phyloP scores from a whole-genome alignment of 1,140 invertebrate species.

The Neodiprion pinetum region DNA sequence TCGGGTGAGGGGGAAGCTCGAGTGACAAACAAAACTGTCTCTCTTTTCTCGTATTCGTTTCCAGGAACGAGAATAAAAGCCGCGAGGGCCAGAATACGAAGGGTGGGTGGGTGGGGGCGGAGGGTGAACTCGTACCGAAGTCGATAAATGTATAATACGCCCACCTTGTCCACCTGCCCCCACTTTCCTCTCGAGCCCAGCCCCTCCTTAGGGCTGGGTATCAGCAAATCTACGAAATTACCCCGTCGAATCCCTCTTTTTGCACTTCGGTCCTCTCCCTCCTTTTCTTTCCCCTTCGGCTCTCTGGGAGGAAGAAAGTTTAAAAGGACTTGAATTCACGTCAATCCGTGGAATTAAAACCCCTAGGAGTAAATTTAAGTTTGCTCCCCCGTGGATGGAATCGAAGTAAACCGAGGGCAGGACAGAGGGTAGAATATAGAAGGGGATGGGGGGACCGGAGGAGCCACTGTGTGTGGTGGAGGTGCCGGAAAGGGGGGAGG shows the following conservation, averaged over 20 bases:
- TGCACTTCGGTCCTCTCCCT: not conserved
- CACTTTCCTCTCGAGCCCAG: not conserved
- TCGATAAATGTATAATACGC: conserved; percentile 14
- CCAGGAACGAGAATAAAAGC: no score
- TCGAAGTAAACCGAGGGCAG: no score
- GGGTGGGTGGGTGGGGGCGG: not conserved
- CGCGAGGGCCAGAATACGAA: not conserved
- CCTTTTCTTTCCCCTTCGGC: not conserved
- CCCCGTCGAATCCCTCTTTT: conserved; percentile 5
- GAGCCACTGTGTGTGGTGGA: not conserved
- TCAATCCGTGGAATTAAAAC: conserved; percentile 51
- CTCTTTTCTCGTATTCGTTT: no score
- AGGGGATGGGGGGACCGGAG: not conserved
- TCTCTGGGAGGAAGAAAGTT: not conserved
- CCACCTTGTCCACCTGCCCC: not conserved
- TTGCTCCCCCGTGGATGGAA: conserved; percentile 6
- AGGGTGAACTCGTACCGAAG: not conserved
- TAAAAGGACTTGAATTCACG: conserved; percentile 12
- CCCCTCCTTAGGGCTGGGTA: not conserved
- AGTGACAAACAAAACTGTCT: no score
- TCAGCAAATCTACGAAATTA: conserved; percentile 28
- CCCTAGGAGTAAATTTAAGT: conserved; percentile 48
- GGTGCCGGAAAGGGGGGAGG: conserved; percentile 8
- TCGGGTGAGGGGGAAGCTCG: no score
- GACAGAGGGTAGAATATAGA: not conserved